Base-by-base conservation (phyloP, 2,888 invertebrate genomes). In the Clivina fossor region DNA sequence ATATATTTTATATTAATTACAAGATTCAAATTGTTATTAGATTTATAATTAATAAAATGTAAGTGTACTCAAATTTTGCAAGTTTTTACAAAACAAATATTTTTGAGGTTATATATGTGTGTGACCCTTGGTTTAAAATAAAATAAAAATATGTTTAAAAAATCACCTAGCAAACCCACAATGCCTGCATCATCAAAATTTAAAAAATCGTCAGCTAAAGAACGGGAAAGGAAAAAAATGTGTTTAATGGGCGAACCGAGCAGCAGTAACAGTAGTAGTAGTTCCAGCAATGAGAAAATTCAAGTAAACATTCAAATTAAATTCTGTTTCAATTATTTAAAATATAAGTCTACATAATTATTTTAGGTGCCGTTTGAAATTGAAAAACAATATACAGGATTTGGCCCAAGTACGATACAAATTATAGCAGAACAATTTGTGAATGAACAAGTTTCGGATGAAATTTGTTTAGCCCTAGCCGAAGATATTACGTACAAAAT, bases 401-500 rank as follows among this genome's bases (percentile, higher is more conserved):
- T 73, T 44, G 66, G 69, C 50, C 58, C 68, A 30, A 71, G 72
- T 38, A 68, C 70, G 9, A 66, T 72, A 19, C 51, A 61, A 11
- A 62, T 62, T 19, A 71, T 69, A 61, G 67, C 67, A n/a, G 71
- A 73, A 64, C 72, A 74, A 63, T 62, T 66, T 4, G 61, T 63
- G 3, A 61, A 64, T 57, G 70, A 71, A 59, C 66, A 66, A 54
- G 57, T 71, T 38, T 63, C 69, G 7, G 68, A 72, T 43, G 71
- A 72, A 38, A 67, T 70, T 28, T 67, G 66, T 47, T 64, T 66
- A 51, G 59, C 64, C 26, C 62, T 74, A 38, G 66, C 70, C 19
- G 72, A 73, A 63, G 74, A 74, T 65, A 64, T 73, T 20, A 73
- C 71, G 59, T 73, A 72, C 58, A 72, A 70, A 61, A 56, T 74